A percentile compares a stretch with the other conserved stretches of the same genome.
Conservation (phyloP, 2,113 vertebrate species). For the Coryphaenoides rupestris region DNA sequence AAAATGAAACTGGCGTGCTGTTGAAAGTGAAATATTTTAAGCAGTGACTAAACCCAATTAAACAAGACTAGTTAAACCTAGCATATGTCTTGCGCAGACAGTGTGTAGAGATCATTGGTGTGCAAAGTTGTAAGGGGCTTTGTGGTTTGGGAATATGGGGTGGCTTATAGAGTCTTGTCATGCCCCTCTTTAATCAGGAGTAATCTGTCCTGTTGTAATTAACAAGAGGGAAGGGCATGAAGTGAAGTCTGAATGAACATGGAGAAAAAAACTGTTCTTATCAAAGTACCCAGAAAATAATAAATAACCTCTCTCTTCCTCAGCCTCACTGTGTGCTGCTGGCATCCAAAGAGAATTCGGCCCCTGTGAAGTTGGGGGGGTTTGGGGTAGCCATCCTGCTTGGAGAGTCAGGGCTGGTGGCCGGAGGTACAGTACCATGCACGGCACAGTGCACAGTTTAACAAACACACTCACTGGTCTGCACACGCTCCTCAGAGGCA, state of each 20-base stretch:
- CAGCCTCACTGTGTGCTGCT: constrained; percentile 98
- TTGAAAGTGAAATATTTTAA: too few relatives aligned
- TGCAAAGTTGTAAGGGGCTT: not conserved
- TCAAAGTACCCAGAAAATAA: too few relatives aligned
- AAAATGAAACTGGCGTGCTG: too few relatives aligned
- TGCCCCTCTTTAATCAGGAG: constrained; percentile 11
- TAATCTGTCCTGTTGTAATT: constrained; percentile 37
- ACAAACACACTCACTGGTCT: too few relatives aligned
- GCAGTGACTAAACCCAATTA: too few relatives aligned
- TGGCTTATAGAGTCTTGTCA: constrained; percentile 20
- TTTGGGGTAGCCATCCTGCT: constrained; percentile 97
- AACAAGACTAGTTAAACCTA: not conserved
- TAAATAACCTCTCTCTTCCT: constrained; percentile 37
- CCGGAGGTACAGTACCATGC: constrained; percentile 81
- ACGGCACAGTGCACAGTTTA: too few relatives aligned
- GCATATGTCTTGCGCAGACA: constrained; percentile 1
- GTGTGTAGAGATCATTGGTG: constrained; percentile 23
- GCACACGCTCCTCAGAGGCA: too few relatives aligned
- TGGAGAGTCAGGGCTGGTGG: constrained; percentile 95
- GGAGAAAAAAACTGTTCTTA: not conserved
- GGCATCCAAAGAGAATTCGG: constrained; percentile 97
- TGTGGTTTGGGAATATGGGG: constrained; percentile 22
- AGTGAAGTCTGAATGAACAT: not conserved
- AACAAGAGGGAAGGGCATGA: not conserved
- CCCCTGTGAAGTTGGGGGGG: constrained; percentile 94